Base-by-base conservation (phyloP, 2,113 vertebrate species). In the Siphamia tubifer region DNA sequence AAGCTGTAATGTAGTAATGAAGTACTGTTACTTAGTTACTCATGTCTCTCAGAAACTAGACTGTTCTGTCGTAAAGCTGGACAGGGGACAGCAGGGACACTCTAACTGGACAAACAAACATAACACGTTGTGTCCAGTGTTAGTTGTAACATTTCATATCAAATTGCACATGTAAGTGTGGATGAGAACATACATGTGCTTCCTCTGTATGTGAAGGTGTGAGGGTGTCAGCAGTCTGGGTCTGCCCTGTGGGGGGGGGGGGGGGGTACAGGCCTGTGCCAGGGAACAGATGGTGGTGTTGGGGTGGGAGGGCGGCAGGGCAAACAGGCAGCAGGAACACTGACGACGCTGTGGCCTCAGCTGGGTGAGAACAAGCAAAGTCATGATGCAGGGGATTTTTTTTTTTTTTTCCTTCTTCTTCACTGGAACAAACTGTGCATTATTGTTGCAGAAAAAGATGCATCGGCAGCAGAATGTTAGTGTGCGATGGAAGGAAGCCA, bases 221-320 rank as follows among this genome's bases (percentile, higher is more conserved):
- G 40, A 74, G 77, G 87, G 77, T 81, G 83, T 89, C 83, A 89
- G 82, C 85, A 79, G 63, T 82, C 60, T 72, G 55, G 81, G 75
- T 40, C 54, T 34, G 68, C 66, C 77, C 76, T 70, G 69, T 62
- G 28, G 31, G 65, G 67, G 74, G 31, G 31, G 7, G 5, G 20
- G 4, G 21, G 21, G 39, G 44, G 43, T 54, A 45, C 69, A 53
- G 66, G 57, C n/a, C 51, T 55, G 61, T 77, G 88, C 84, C 82
- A 90, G 87, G 56, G 58, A 90, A 65, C 90, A 91, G 88, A 91
- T 90, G 90, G 90, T 77, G 79, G 84, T 77, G 77, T 34, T 79
- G 17, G 61, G 71, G 75, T 42, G 23, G 79, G 73, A 74, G 82
- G 68, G 51, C 54, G 25, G 57, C 54, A 23, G 82, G 68, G 73